Evolutionary conservation across 2,113 vertebrate genomes (phyloP).

Genomic region (Rhinopomastus cyanomelas): DNA sequence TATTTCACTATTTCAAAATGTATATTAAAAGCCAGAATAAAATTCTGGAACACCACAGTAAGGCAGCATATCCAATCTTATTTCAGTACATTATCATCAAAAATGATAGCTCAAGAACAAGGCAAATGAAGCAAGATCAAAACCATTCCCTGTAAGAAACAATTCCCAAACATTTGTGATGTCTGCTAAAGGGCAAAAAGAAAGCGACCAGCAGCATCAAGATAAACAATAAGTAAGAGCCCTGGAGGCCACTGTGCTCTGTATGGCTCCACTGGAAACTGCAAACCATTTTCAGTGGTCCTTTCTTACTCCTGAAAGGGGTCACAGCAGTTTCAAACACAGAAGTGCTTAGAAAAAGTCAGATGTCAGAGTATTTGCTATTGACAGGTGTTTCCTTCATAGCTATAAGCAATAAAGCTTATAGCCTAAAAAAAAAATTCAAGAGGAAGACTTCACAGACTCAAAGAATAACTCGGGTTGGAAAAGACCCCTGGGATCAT

Average conservation of each 20-base stretch:
- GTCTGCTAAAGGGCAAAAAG: constrained; percentile 71
- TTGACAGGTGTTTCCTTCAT: not conserved
- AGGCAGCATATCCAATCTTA: constrained; percentile 55
- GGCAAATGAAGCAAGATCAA: constrained; percentile 38
- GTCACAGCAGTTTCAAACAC: constrained; percentile 49
- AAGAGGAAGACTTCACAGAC: not conserved
- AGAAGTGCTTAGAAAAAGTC: constrained; percentile 29
- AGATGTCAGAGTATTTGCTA: not conserved
- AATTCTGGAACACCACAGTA: constrained; percentile 15
- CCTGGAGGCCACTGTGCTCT: constrained; percentile 25
- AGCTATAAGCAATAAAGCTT: not conserved
- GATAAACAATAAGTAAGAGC: constrained; percentile 35
- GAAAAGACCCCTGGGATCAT: too few relatives aligned
- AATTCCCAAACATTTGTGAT: constrained; percentile 70
- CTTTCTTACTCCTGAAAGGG: constrained; percentile 40
- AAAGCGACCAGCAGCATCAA: constrained; percentile 79
- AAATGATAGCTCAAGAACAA: constrained; percentile 58
- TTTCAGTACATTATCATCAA: constrained; percentile 63
- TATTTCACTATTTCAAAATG: not conserved
- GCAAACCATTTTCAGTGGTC: not conserved
- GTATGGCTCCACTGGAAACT: constrained; percentile 31
- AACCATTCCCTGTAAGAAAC: too few relatives aligned
- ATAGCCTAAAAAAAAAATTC: not conserved
- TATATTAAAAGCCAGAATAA: not conserved
- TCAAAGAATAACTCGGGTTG: too few relatives aligned